Conservation (phyloP, 2,888 invertebrate species). For the Himalopsyche japonica region DNA sequence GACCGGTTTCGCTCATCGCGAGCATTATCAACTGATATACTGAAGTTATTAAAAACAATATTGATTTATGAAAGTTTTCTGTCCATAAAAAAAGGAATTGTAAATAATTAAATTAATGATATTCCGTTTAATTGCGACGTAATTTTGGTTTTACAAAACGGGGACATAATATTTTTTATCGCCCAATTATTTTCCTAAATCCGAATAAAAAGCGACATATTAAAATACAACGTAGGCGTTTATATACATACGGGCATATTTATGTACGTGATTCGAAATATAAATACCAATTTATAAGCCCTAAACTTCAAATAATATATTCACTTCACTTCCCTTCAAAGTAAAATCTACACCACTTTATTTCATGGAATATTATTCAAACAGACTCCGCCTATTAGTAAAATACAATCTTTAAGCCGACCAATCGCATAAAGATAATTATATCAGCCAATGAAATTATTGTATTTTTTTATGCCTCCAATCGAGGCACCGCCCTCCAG, state of each 20-base stretch:
- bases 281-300: not conserved
- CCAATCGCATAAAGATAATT: not conserved
- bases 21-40: too few species aligned
- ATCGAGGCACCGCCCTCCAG: slow-evolving; percentile 6
- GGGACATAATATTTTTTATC: too few species aligned
- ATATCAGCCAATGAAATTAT: slow-evolving; percentile 5
- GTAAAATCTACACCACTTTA: not conserved
- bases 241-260: not conserved
- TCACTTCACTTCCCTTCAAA: not conserved
- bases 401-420: not conserved
- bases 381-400: slow-evolving; percentile 2
- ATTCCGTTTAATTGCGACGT: too few species aligned
- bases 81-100: too few species aligned
- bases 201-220: too few species aligned
- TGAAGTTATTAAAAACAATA: too few species aligned
- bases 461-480: not conserved
- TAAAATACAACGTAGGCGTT: too few species aligned
- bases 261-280: not conserved
- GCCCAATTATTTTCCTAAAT: too few species aligned
- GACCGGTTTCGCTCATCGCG: too few species aligned
- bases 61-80: too few species aligned
- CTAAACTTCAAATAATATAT: not conserved
- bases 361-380: not conserved
- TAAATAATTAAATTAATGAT: too few species aligned
- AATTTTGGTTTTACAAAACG: too few species aligned